Conservation (phyloP, 1,140 invertebrate species). For the Tyrophagus putrescentiae region DNA sequence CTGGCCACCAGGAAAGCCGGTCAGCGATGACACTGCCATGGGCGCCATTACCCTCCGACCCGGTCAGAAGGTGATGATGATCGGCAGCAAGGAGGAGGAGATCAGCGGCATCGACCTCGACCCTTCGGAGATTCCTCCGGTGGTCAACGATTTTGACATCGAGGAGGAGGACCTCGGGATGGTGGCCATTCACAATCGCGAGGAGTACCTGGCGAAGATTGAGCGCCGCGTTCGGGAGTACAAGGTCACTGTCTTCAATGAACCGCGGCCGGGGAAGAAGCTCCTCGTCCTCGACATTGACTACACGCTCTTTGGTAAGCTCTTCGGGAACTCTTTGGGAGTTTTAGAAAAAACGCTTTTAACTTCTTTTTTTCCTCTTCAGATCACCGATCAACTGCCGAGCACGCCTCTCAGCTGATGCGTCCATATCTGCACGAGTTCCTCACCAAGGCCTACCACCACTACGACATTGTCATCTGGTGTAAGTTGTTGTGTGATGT, state of each 20-base stretch:
- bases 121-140: conserved; percentile 39
- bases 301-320: conserved; percentile 54
- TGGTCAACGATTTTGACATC: conserved; percentile 60
- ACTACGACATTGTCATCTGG: conserved; percentile 46
- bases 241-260: conserved; percentile 63
- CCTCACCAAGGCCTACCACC: conserved; percentile 68
- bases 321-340: too few relatives aligned
- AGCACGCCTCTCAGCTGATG: conserved; percentile 78
- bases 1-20: conserved; percentile 24
- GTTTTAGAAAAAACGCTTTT: background rate
- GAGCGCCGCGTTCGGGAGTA: conserved; percentile 69
- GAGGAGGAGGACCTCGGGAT: conserved; percentile 48
- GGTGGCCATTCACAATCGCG: conserved; percentile 62
- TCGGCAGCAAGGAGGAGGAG: conserved; percentile 81
- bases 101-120: conserved; percentile 61
- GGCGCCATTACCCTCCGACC: conserved; percentile 23
- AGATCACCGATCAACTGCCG: conserved; percentile 79
- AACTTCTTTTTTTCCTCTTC: conserved; percentile 15
- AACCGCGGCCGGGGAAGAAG: conserved; percentile 59
- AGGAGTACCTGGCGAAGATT: conserved; percentile 47
- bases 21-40: conserved; percentile 25
- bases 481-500: conserved; percentile 32
- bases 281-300: conserved; percentile 89
- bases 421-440: conserved; percentile 89
- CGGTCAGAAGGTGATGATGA: conserved; percentile 87